Evolutionary conservation across 2,113 vertebrate species (phyloP).

Genomic region (Taurulus bubalis): DNA sequence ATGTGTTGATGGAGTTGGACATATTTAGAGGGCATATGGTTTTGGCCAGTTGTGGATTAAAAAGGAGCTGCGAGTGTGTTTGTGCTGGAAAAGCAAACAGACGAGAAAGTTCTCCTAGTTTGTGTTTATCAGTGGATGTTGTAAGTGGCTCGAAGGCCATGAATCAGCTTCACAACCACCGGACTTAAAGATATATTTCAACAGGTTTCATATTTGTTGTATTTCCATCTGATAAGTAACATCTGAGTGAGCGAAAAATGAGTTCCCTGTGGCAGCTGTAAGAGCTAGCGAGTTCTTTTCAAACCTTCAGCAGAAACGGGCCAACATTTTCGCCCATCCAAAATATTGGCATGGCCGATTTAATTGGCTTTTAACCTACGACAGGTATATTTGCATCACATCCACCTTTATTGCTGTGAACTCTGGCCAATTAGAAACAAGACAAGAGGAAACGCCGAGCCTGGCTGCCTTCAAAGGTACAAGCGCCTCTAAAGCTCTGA

Average conservation of each 20-base stretch:
- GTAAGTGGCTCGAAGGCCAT: not conserved
- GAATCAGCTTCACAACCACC: not conserved
- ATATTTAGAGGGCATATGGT: conserved; percentile 44
- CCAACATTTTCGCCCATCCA: too few relatives aligned
- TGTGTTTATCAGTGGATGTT: not conserved
- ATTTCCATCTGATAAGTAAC: not conserved
- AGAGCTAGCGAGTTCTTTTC: not conserved
- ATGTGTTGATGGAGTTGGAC: conserved; percentile 61
- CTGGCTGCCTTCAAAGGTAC: too few relatives aligned
- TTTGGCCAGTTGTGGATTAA: conserved; percentile 6
- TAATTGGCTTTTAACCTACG: not conserved
- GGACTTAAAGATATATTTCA: not conserved
- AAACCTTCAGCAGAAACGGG: not conserved
- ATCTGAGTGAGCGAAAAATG: not conserved
- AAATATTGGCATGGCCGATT: not conserved
- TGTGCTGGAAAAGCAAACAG: not conserved
- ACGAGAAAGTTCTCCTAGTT: not conserved
- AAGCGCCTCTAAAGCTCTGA: too few relatives aligned
- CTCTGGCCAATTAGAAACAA: too few relatives aligned
- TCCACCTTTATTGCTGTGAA: not conserved
- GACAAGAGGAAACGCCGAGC: too few relatives aligned
- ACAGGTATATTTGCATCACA: not conserved
- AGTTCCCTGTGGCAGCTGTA: not conserved
- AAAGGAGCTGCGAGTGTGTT: not conserved
- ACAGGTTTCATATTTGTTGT: not conserved